phyloP scores from a whole-genome alignment of 2,113 vertebrate species.

The Gadus chalcogrammus region DNA sequence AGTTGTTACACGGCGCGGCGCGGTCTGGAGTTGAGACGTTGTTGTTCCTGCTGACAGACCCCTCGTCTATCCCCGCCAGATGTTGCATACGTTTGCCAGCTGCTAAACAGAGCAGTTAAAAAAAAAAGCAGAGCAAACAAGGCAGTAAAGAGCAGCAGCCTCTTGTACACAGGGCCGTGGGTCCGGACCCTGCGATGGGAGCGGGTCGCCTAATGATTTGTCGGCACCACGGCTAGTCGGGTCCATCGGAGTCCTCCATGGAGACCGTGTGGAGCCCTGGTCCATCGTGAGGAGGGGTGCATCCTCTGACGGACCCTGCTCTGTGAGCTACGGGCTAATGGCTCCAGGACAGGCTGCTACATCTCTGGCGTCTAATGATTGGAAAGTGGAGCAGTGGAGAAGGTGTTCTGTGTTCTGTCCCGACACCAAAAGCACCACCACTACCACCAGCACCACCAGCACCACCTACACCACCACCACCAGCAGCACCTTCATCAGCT shows the following conservation, averaged over 20 bases:
- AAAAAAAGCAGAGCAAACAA: constrained; percentile 55
- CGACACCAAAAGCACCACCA: too few species aligned
- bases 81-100: constrained; percentile 60
- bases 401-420: neutral
- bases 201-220: constrained; percentile 43
- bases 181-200: constrained; percentile 36
- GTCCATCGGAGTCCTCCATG: constrained; percentile 20
- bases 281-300: constrained; percentile 16
- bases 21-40: constrained; percentile 46
- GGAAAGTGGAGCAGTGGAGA: constrained; percentile 4
- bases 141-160: constrained; percentile 54
- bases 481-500: too few species aligned
- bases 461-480: too few species aligned
- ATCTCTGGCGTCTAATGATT: constrained; percentile 9
- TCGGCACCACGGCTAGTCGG: constrained; percentile 4
- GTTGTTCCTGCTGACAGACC: constrained; percentile 37
- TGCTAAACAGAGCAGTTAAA: constrained; percentile 37
- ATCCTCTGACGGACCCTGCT: constrained; percentile 31
- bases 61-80: constrained; percentile 54
- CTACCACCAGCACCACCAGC: too few species aligned
- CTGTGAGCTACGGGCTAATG: constrained; percentile 24
- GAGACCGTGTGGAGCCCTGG: constrained; percentile 13
- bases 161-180: constrained; percentile 25
- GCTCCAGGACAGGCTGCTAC: constrained; percentile 16
- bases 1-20: constrained; percentile 27